Evolutionary conservation across 2,797 vertebrate species (phyloP), one percentile per base, ranked within the genome.

Genomic region (Neosilurus hyrtlii): DNA sequence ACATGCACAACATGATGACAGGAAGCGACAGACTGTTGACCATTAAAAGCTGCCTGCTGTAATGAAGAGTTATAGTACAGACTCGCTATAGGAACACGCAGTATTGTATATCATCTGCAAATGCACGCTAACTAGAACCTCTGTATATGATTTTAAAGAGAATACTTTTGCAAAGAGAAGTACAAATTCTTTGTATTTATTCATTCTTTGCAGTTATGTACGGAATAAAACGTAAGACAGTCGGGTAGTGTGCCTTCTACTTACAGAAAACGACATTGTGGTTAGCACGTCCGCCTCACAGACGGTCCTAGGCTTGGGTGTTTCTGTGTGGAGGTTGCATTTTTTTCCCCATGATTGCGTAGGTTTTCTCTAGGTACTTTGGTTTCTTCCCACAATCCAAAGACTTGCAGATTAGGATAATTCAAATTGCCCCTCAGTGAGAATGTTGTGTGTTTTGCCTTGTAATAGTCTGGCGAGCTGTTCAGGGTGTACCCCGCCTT

Each of bases 131-230:
- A 77, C 71, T 16, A 52, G 52, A 24, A 61, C 18, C 59, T 10
- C 82, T 84, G 74, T 49, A 75, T 75, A 85, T 80, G 76, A 72
- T 43, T 43, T 43, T 80, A 85, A 85, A 82, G 63, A 59, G 61
- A 67, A 63, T 43, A 35, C 18, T 51, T 83, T 37, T 24, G 61
- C 72, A 79, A 37, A 74, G 15, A 73, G 20, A 37, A 72, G 20
- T 43, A 65, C 61, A 30, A 30, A 30, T 30, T 30, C 30, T 30
- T 30, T 49, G 14, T 51, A 56, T 30, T 3, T 20, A 30, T 72
- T n/a, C n/a, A n/a, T n/a, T n/a, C n/a, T n/a, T 2, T 5, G 9
- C 68, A 9, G 3, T 70, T 18, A 12, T n/a, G 71, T 15, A 30
- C 9, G 24, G 15, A 26, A 16, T 72, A 24, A 15, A 73, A 54